phyloP scores from a whole-genome alignment of 2,888 invertebrate species.

The Rhynchonema sp. region DNA sequence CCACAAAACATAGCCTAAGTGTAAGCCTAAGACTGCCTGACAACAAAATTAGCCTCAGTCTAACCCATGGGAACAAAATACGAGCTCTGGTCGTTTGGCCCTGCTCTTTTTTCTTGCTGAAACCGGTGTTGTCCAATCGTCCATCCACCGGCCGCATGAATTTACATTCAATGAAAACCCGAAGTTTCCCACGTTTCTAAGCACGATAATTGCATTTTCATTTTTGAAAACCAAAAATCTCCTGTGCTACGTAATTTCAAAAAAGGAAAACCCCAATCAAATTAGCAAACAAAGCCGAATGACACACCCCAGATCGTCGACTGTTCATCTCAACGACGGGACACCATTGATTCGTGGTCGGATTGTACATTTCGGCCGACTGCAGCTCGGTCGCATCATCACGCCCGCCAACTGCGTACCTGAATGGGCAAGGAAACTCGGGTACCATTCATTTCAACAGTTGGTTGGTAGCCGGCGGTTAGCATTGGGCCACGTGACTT shows the following conservation, averaged over 20 bases:
- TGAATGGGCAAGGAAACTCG: no score
- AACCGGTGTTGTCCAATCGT: no score
- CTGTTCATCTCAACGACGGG: slow-evolving; percentile 98
- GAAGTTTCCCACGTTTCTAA: neutral
- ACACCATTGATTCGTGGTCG: slow-evolving; percentile 90
- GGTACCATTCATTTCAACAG: no score
- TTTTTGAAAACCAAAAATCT: neutral
- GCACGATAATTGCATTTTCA: neutral
- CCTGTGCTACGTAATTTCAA: neutral
- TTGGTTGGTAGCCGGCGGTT: no score
- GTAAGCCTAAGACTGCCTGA: no score
- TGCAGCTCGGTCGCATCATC: slow-evolving; percentile 95
- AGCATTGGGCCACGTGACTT: no score
- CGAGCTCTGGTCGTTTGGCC: no score
- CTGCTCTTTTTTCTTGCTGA: no score
- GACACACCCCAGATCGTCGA: slow-evolving; percentile 57
- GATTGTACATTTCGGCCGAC: slow-evolving; percentile 81
- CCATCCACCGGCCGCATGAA: no score
- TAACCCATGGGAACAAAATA: no score
- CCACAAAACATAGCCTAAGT: no score
- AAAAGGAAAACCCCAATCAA: neutral
- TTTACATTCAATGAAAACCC: neutral
- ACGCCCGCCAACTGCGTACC: slow-evolving; percentile 58
- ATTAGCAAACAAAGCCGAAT: neutral
- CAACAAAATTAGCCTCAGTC: no score